Conservation (phyloP, 2,113 vertebrate genomes). For the Lampris incognitus region DNA sequence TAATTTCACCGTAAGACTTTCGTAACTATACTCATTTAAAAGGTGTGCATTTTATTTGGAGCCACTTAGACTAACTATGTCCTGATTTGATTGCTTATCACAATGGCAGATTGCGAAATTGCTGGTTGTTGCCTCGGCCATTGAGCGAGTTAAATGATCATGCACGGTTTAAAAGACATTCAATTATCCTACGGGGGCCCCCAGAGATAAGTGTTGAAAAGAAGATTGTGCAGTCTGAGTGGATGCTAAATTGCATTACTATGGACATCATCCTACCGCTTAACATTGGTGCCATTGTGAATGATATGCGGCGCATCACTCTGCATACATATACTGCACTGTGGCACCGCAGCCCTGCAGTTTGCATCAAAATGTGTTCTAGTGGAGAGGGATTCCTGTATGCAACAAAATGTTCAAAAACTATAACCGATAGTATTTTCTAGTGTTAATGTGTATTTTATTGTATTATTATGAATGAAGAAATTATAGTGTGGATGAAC, state of each 20-base stretch:
- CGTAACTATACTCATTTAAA: constrained; percentile 78
- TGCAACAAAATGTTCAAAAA: neutral
- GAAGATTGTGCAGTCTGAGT: constrained; percentile 52
- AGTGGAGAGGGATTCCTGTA: neutral
- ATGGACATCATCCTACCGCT: constrained; percentile 71
- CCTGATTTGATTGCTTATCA: constrained; percentile 83
- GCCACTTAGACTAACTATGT: constrained; percentile 76
- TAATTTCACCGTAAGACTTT: constrained; percentile 90
- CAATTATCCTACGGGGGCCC: constrained; percentile 71
- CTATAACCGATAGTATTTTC: neutral
- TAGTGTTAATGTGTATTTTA: neutral
- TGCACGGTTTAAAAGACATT: constrained; percentile 75
- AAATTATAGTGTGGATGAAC: no score
- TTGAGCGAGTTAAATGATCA: constrained; percentile 77
- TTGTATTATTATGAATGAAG: neutral
- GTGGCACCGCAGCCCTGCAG: neutral
- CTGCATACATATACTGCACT: constrained; percentile 8
- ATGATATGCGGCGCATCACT: constrained; percentile 41
- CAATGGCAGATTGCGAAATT: constrained; percentile 78
- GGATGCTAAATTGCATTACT: constrained; percentile 75
- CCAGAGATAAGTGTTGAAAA: constrained; percentile 53
- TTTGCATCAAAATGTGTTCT: constrained; percentile 6
- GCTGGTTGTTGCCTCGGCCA: constrained; percentile 69
- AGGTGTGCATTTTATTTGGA: constrained; percentile 76
- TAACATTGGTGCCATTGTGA: constrained; percentile 67